Evolutionary conservation across 2,113 vertebrate species (phyloP).

Genomic region (Corythaeola cristata): DNA sequence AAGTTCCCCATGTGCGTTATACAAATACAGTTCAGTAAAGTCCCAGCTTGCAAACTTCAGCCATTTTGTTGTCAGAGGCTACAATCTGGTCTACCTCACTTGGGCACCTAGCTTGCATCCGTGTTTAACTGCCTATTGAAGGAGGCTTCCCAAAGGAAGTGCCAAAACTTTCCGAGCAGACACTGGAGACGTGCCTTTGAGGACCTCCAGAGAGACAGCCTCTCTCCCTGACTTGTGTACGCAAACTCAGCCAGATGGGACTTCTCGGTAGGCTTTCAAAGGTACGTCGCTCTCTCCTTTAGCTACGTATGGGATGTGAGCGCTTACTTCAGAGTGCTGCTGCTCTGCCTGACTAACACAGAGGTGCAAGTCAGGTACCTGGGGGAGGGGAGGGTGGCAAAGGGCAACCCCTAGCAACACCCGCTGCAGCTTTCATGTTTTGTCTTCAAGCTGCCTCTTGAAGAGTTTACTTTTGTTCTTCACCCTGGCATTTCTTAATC

Average conservation of each 20-base stretch:
- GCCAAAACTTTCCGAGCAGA: accelerated
- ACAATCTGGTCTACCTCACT: background rate
- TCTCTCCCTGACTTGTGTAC: background rate
- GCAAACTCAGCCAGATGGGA: background rate
- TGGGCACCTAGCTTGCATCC: background rate
- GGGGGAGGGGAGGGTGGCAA: background rate
- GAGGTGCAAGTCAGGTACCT: background rate
- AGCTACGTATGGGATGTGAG: background rate
- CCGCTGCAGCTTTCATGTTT: accelerated
- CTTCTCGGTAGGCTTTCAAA: background rate
- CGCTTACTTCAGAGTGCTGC: background rate
- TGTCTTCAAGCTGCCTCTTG: background rate
- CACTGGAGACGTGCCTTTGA: background rate
- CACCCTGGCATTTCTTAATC: background rate
- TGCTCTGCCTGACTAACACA: background rate
- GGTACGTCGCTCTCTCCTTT: background rate
- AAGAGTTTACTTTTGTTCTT: background rate
- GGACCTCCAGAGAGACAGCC: background rate
- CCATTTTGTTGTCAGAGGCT: conserved; percentile 13
- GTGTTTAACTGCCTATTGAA: background rate
- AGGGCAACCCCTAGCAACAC: background rate
- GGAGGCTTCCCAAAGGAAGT: background rate
- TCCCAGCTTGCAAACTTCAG: background rate
- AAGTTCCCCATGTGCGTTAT: background rate
- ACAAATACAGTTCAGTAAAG: background rate